Percentiles rank a stretch among this genome's conserved stretches.
Conservation (phyloP, 2,888 invertebrate species). For the Phyllotreta striolata region DNA sequence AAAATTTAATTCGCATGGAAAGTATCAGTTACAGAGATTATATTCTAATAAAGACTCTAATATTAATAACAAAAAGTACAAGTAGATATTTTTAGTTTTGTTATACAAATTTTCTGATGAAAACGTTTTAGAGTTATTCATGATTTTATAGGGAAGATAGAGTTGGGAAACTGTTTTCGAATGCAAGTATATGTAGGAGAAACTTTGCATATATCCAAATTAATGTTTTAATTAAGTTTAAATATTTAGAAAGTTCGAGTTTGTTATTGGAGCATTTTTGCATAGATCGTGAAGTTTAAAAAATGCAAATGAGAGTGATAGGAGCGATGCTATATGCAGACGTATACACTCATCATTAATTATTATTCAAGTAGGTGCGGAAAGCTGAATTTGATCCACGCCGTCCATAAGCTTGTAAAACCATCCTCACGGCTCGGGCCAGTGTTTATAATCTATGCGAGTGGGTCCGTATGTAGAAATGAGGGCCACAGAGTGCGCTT, state of each 20-base stretch:
- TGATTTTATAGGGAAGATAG: too few relatives aligned
- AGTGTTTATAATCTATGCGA: slow-evolving; percentile 47
- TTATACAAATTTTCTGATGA: background rate
- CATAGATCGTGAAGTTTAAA: slow-evolving; percentile 9
- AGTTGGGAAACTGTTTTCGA: too few relatives aligned
- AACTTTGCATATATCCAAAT: too few relatives aligned
- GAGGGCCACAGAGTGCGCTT: slow-evolving; percentile 43
- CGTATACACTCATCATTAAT: slow-evolving; percentile 35
- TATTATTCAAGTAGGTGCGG: slow-evolving; percentile 43
- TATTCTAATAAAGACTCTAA: too few relatives aligned
- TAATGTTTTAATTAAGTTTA: too few relatives aligned
- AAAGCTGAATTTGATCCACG: slow-evolving; percentile 39
- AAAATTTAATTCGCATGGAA: too few relatives aligned
- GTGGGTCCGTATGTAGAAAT: slow-evolving; percentile 38
- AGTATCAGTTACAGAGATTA: too few relatives aligned
- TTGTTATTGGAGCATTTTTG: slow-evolving; percentile 8
- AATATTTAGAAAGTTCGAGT: background rate
- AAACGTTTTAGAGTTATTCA: too few relatives aligned
- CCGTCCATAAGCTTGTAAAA: slow-evolving; percentile 40
- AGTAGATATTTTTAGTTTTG: too few relatives aligned
- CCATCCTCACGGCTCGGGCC: slow-evolving; percentile 44
- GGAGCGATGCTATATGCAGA: slow-evolving; percentile 5
- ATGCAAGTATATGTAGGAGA: too few relatives aligned
- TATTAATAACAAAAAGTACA: too few relatives aligned
- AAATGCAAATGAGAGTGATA: slow-evolving; percentile 10